Evolutionary conservation across 2,797 vertebrate genomes (phyloP).

Genomic region (Vespertilio murinus): DNA sequence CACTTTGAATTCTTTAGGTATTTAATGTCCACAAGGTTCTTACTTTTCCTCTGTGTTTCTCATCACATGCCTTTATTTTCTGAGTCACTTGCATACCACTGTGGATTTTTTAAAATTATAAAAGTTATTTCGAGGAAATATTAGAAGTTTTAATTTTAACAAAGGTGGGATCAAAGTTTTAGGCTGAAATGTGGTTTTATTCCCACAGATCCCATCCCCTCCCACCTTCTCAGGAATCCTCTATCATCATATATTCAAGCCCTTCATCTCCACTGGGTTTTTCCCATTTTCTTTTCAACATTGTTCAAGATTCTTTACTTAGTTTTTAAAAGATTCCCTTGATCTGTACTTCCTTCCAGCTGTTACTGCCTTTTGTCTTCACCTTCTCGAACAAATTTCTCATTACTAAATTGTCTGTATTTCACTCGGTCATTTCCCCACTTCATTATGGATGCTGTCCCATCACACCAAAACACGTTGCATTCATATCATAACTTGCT

Average conservation of each 20-base stretch:
- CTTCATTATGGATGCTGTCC: no score
- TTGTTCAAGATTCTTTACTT: neutral
- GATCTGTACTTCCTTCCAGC: neutral
- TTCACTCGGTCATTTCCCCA: neutral
- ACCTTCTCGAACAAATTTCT: neutral
- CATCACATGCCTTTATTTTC: constrained; percentile 25
- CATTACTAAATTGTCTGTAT: neutral
- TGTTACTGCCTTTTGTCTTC: neutral
- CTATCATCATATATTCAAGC: neutral
- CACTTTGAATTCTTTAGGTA: constrained; percentile 8
- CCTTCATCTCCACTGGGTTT: neutral
- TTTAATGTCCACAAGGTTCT: neutral
- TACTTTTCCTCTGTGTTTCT: neutral
- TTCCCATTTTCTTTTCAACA: neutral
- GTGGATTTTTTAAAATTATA: neutral
- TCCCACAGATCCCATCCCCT: neutral
- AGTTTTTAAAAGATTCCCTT: neutral
- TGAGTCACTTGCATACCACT: constrained; percentile 3
- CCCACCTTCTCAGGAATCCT: neutral
- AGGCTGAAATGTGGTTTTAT: neutral
- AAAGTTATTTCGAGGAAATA: constrained; percentile 7
- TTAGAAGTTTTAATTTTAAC: constrained; percentile 11
- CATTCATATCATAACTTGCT: neutral
- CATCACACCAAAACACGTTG: no score
- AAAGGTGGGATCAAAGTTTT: neutral